Evolutionary conservation across 2,113 vertebrate genomes (phyloP).

Genomic region (Siniperca chuatsi): DNA sequence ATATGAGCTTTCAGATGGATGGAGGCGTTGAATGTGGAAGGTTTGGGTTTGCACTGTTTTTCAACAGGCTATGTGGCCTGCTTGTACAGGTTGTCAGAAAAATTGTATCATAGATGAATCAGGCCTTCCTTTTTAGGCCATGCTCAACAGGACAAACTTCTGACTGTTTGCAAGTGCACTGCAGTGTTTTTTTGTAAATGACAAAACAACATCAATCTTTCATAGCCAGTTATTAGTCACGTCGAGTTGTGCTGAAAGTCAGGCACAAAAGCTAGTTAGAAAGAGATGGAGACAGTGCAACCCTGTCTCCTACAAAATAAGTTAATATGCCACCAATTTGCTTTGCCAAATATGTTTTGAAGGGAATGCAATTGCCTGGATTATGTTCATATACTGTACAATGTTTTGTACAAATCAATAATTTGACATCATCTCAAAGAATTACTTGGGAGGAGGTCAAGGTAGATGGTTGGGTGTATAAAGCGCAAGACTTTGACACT

Average conservation of each 20-base stretch:
- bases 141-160: constrained; percentile 10
- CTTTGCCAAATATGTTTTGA: no score
- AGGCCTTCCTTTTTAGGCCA: constrained; percentile 19
- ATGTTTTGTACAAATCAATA: neutral
- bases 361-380: neutral
- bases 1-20: constrained; percentile 46
- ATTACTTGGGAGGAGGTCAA: no score
- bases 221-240: neutral
- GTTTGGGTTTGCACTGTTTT: constrained; percentile 26
- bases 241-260: no score
- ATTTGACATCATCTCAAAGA: neutral
- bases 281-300: neutral
- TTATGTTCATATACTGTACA: neutral
- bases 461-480: no score
- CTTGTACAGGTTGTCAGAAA: constrained; percentile 46
- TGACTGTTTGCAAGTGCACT: neutral
- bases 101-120: constrained; percentile 29
- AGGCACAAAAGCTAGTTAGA: neutral
- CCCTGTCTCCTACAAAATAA: neutral
- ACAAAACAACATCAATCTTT: constrained; percentile 11
- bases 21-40: constrained; percentile 8
- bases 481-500: no score
- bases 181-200: constrained; percentile 17
- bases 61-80: constrained; percentile 23
- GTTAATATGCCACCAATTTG: no score